Percentiles rank a stretch among this genome's conserved stretches.
These are phyloP conservation scores for Gorsachius magnificus DNA, from an alignment of 2,797 vertebrate species.

Conservation along the genomic window DNA sequence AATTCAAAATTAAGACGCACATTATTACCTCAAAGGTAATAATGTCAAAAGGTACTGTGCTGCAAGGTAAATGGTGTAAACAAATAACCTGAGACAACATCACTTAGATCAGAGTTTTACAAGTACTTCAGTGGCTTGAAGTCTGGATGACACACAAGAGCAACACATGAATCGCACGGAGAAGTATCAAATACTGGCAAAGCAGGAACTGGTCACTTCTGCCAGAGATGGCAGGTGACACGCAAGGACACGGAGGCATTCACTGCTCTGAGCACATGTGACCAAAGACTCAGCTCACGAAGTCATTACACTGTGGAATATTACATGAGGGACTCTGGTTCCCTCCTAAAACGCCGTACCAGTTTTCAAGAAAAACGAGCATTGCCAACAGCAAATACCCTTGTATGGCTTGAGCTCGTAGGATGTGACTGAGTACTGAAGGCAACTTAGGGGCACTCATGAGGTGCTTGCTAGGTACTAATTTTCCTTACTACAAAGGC, in stretches of 20 bases:
- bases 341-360: background rate
- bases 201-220: background rate
- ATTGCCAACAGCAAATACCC: background rate
- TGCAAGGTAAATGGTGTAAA: background rate
- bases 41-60: background rate
- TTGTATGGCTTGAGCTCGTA: accelerated
- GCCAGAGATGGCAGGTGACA: background rate
- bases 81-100: background rate
- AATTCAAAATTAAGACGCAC: background rate
- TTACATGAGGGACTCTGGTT: background rate
- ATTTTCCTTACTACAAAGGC: background rate
- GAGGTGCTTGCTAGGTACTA: background rate
- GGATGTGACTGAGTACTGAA: accelerated
- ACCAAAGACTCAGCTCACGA: background rate
- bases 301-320: too few species aligned
- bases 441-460: background rate
- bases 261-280: background rate
- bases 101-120: background rate
- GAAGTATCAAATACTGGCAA: background rate
- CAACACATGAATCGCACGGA: background rate
- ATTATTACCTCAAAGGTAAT: background rate
- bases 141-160: background rate
- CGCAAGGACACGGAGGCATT: background rate
- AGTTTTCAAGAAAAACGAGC: background rate
- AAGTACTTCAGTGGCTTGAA: background rate